Conservation (phyloP, 92 coral and sea anemone species). For the Scolanthus callimorphus region DNA sequence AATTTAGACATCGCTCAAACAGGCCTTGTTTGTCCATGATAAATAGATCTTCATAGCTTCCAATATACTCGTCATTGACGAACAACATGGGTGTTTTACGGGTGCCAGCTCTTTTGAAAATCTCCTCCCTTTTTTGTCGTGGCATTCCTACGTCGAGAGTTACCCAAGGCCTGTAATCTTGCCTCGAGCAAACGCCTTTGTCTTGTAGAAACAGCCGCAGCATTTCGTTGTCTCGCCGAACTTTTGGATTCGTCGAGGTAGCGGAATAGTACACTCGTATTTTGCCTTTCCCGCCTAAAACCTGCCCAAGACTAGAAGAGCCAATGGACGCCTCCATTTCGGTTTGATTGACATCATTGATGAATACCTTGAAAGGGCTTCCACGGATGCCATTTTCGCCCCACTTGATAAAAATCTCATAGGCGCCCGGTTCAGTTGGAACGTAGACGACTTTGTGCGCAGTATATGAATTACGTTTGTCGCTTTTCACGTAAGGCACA, state of each 20-base stretch:
- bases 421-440: constrained; percentile 95
- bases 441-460: constrained; percentile 86
- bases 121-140: constrained; percentile 69
- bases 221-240: constrained; percentile 63
- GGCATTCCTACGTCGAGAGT: constrained; percentile 81
- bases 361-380: constrained; percentile 82
- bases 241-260: constrained; percentile 75
- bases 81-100: constrained; percentile 87
- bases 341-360: constrained; percentile 68
- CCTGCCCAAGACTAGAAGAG: constrained; percentile 16
- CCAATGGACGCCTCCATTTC: constrained; percentile 6
- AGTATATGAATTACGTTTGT: constrained; percentile 56
- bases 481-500: constrained; percentile 94
- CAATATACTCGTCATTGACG: constrained; percentile 72
- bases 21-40: constrained; percentile 83
- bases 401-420: constrained; percentile 93
- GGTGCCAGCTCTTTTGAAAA: constrained; percentile 83
- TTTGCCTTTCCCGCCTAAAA: constrained; percentile 59
- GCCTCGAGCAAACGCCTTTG: constrained; percentile 55
- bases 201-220: constrained; percentile 67
- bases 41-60: constrained; percentile 78
- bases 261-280: constrained; percentile 87
- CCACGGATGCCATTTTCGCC: constrained; percentile 80
- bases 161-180: constrained; percentile 71
- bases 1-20: constrained; percentile 57